These are phyloP conservation scores for Diogma glabrata DNA, from an alignment of 2,888 invertebrate species.

Conservation along the genomic window DNA sequence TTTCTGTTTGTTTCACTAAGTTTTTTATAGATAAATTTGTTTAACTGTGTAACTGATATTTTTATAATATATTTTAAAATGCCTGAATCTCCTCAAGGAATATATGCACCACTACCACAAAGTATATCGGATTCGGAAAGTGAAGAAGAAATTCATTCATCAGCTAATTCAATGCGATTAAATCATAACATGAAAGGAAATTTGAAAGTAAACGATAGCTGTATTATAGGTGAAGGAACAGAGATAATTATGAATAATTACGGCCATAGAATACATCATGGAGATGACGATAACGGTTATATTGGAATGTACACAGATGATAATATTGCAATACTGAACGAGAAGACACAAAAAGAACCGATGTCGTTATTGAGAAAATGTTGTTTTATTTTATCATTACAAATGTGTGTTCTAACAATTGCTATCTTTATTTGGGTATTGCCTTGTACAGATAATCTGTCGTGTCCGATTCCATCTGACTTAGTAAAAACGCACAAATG, in stretches of 20 bases:
- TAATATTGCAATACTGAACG: conserved; percentile 33
- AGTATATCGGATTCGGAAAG: conserved; percentile 67
- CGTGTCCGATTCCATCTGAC: conserved; percentile 45
- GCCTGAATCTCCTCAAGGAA: conserved; percentile 38
- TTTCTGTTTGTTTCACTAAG: no score
- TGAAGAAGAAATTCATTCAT: conserved; percentile 50
- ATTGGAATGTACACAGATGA: conserved; percentile 26
- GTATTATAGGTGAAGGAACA: conserved; percentile 15
- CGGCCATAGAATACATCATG: conserved; percentile 31
- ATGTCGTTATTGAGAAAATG: conserved; percentile 58
- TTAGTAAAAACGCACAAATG: conserved; percentile 52
- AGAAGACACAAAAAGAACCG: conserved; percentile 36
- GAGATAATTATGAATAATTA: conserved; percentile 18
- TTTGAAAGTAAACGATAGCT: conserved; percentile 15
- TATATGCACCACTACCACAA: conserved; percentile 67
- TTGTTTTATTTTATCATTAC: conserved; percentile 57
- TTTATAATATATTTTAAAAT: neutral
- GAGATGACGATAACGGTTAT: conserved; percentile 31
- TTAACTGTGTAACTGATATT: no score
- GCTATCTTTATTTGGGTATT: conserved; percentile 63
- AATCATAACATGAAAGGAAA: conserved; percentile 2
- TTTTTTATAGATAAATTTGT: no score
- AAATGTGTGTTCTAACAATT: conserved; percentile 57
- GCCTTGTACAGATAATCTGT: conserved; percentile 59
- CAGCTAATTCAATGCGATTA: conserved; percentile 13